Evolutionary conservation across 1,140 invertebrate species (phyloP), one percentile per base, ranked within the genome.

Genomic region (Pachypeltis micranthus): DNA sequence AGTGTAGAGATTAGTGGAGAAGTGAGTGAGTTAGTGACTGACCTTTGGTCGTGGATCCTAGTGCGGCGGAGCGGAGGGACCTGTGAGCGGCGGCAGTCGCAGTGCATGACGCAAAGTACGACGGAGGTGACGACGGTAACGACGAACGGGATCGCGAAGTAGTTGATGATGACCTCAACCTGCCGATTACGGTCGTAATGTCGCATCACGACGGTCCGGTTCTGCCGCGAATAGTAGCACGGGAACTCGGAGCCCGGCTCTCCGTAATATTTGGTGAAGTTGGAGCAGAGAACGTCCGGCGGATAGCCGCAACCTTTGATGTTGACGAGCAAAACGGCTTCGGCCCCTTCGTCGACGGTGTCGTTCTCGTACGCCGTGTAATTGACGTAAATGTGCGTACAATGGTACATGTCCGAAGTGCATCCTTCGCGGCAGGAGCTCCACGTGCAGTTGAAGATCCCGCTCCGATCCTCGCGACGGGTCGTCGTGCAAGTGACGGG

Each of bases 281-380:
- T 88, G 67, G 83, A 80, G 74, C 90, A 93, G 69, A 86, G 81
- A n/a, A 91, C 86, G 24, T 77, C 79, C 21, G 90, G 90, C 54
- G 90, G 90, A 74, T 92, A 93, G n/a, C 90, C 90, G 74, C 90
- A 93, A 2, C 88, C 89, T 73, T 88, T 88, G 71, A 88, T 87
- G 74, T 89, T 89, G 59, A 88, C 85, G 61, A 87, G 74, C 3
- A 89, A 77, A 21, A 85, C 81, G 16, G 85, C 85, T 69, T 87
- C 83, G 24, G 59, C n/a, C 2, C 44, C 21, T 12, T 44, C 55
- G 19, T 29, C 39, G 24, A 54, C 31, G 26, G 58, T 57, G 54
- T 64, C 64, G 61, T 65, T 66, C n/a, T 55, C 62, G 61, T 63
- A 60, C 29, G 63, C 61, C 7, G 60, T 62, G 66, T 90, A 92